phyloP scores from a whole-genome alignment of 2,797 vertebrate genomes.

The Hippocampus kuda region DNA sequence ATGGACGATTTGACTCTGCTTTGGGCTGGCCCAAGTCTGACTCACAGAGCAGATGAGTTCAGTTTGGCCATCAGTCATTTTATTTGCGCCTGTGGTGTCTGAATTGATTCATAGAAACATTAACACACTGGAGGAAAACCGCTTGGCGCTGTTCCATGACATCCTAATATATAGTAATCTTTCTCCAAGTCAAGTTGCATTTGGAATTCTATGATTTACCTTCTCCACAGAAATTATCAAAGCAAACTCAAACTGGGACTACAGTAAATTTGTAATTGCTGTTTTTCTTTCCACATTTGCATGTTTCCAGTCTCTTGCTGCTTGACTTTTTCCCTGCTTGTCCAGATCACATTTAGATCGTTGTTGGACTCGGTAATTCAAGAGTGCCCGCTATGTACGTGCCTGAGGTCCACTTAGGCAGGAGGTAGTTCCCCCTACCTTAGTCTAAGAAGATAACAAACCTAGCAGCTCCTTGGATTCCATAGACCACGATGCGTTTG shows the following conservation, averaged over 20 bases:
- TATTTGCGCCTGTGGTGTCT: conserved; percentile 34
- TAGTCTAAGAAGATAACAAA: conserved; percentile 49
- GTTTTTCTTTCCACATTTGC: conserved; percentile 19
- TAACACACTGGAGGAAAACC: conserved; percentile 34
- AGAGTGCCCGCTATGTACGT: conserved; percentile 31
- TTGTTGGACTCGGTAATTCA: conserved; percentile 30
- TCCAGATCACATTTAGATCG: conserved; percentile 28
- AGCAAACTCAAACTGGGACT: conserved; percentile 14
- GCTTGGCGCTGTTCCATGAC: conserved; percentile 30
- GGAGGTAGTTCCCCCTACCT: conserved; percentile 44
- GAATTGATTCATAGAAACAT: conserved; percentile 47
- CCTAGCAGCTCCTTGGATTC: conserved; percentile 30
- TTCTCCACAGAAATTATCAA: conserved; percentile 10
- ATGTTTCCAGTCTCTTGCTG: conserved; percentile 18
- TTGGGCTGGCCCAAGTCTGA: conserved; percentile 26
- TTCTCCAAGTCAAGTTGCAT: conserved; percentile 32
- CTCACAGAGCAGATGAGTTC: conserved; percentile 30
- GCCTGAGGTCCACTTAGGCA: conserved; percentile 36
- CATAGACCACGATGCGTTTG: conserved; percentile 11
- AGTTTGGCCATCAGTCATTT: conserved; percentile 30
- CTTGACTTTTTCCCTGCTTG: conserved; percentile 4
- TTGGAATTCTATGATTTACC: conserved; percentile 31
- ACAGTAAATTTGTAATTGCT: conserved; percentile 5
- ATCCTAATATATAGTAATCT: conserved; percentile 33
- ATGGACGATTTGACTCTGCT: conserved; percentile 6